Evolutionary conservation across 2,888 invertebrate species (phyloP).

Genomic region (Diabrotica balteata): DNA sequence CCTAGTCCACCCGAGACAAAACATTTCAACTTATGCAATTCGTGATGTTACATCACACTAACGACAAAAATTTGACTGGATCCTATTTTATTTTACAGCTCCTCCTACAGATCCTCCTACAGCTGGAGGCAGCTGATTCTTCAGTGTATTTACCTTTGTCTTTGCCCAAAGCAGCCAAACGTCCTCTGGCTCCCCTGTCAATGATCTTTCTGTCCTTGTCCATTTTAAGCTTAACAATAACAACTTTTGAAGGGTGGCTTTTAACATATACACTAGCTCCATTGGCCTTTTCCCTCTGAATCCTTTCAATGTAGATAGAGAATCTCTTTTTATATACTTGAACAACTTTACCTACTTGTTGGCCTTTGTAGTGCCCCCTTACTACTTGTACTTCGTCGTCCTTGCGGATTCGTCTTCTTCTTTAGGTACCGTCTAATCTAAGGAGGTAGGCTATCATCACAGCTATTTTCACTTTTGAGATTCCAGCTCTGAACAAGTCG

Average conservation of each 20-base stretch:
- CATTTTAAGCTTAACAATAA: conserved; percentile 98
- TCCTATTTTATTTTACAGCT: no score
- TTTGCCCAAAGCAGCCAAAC: conserved; percentile 89
- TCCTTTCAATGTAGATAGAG: conserved; percentile 98
- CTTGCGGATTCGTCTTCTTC: no score
- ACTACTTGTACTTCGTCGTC: no score
- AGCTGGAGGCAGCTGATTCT: conserved; percentile 77
- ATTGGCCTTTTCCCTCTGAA: conserved; percentile 99
- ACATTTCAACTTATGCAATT: no score
- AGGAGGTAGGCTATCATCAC: no score
- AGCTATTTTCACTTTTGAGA: no score
- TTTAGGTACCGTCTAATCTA: no score
- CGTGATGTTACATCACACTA: no score
- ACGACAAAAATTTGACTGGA: no score
- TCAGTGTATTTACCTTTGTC: conserved; percentile 97
- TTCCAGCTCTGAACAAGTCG: no score
- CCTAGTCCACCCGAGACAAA: no score
- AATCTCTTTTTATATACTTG: conserved; percentile 99
- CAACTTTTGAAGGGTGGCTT: conserved; percentile 91
- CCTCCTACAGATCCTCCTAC: no score
- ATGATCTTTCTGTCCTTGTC: conserved; percentile 99
- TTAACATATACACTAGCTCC: conserved; percentile 98
- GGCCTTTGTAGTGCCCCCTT: conserved; percentile 98
- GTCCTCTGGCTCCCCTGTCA: conserved; percentile 95
- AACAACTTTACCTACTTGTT: conserved; percentile 98